Percentiles rank a stretch among this genome's conserved stretches.
Evolutionary conservation across 2,888 invertebrate genomes (phyloP).

Genomic region (Odontocolon sp.): DNA sequence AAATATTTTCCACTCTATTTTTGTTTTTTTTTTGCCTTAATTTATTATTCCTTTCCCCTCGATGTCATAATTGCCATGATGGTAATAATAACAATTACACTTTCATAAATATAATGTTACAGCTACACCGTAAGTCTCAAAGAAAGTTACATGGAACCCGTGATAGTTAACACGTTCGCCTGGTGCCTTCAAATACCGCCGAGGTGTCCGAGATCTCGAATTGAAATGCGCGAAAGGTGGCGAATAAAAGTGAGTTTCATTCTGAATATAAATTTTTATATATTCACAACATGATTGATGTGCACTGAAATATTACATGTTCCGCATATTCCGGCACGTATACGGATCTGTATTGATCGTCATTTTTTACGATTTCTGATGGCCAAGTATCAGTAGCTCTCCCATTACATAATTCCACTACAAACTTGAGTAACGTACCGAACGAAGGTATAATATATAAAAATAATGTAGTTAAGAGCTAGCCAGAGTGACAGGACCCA

Average conservation of each 20-base stretch:
- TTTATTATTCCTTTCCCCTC: background rate
- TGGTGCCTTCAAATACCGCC: slow-evolving; percentile 92
- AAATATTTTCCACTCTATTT: background rate
- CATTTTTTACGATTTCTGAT: no score
- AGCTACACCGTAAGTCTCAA: slow-evolving; percentile 87
- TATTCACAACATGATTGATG: background rate
- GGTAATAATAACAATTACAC: background rate
- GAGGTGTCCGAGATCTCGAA: slow-evolving; percentile 88
- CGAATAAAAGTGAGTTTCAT: slow-evolving; percentile 85
- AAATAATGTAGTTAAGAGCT: no score
- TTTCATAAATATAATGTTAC: slow-evolving; percentile 67
- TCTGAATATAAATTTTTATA: background rate
- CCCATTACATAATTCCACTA: no score
- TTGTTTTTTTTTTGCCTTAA: background rate
- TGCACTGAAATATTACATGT: background rate
- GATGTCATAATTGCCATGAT: background rate
- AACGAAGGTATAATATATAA: no score
- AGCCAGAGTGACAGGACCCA: no score
- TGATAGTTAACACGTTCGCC: slow-evolving; percentile 86
- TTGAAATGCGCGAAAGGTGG: slow-evolving; percentile 87
- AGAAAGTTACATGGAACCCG: slow-evolving; percentile 85
- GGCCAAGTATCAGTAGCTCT: no score
- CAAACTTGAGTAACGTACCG: no score
- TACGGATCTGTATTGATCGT: no score
- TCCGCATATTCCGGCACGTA: background rate